Evolutionary conservation across 2,797 vertebrate genomes (phyloP).

Genomic region (Hippopotamyrus pictus): DNA sequence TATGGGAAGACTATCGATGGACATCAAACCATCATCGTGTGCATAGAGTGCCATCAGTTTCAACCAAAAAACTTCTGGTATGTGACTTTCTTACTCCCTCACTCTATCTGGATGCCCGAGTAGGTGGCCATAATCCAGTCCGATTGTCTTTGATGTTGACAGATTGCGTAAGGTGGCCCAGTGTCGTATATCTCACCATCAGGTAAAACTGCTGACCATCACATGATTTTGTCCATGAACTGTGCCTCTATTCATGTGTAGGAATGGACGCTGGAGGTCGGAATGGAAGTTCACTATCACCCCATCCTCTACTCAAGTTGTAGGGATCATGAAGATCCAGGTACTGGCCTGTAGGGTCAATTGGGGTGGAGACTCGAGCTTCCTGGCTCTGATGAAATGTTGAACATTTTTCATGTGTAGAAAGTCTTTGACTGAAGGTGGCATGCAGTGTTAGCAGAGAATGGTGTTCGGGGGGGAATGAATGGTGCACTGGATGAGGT

Average conservation of each 20-base stretch:
- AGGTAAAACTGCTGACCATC: not conserved
- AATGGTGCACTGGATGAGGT: not conserved
- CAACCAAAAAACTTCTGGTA: conserved; percentile 99
- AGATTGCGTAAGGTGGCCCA: not conserved
- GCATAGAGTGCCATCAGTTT: conserved; percentile 98
- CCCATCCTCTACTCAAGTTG: conserved; percentile 88
- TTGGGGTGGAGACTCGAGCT: not conserved
- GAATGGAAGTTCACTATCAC: conserved; percentile 97
- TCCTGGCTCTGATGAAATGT: not conserved
- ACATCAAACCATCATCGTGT: conserved; percentile 94
- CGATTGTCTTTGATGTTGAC: not conserved
- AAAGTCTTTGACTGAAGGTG: not conserved
- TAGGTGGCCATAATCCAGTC: not conserved
- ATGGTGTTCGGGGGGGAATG: not conserved
- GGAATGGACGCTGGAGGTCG: conserved; percentile 97
- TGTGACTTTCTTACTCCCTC: conserved; percentile 28
- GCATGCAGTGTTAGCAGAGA: not conserved
- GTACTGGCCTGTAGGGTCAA: conserved; percentile 49
- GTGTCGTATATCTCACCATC: not conserved
- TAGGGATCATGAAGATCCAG: conserved; percentile 98
- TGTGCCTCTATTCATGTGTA: conserved; percentile 44
- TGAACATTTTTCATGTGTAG: not conserved
- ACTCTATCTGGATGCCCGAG: not conserved
- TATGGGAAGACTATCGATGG: conserved; percentile 96
- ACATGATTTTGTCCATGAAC: not conserved